Evolutionary conservation across 2,113 vertebrate genomes (phyloP), one percentile per base, ranked within the genome.

Genomic region (Butastur rufipennis): DNA sequence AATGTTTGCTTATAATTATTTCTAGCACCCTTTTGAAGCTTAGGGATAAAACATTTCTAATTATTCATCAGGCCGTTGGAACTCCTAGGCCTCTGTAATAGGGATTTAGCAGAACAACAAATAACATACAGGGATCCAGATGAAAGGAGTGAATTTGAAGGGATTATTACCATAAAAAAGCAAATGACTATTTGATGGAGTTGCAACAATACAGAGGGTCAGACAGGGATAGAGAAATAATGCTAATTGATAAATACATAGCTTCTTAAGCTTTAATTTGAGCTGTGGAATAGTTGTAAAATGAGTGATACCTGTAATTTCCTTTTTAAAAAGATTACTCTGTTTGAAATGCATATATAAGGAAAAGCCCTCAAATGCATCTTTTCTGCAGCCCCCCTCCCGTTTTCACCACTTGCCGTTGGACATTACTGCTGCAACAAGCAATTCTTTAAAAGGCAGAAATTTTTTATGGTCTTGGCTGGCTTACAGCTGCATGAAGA

Each of bases 1-100:
- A 97, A 98, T 98, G 97, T 98, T 98, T 98, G 97, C 97, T 98
- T 98, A 98, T 98, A 98, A 98, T 98, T 98, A 98, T 98, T 98
- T 98, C 98, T 98, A 98, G 97, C 97, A 98, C 97, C 96, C 98
- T 97, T 98, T 98, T 98, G 98, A 98, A 98, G 98, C 94, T 97
- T 70, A 90, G 85, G 97, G 97, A 98, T 98, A 98, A 98, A 98
- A 97, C 97, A 98, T 98, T 98, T 98, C 98, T 97, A 98, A 98
- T 98, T 98, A 98, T 98, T 98, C 98, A 98, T 97, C 98, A 95
- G 97, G 96, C 96, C 9, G 91, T 96, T 97, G 96, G 98, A 98
- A 98, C 97, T 96, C 95, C 94, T 94, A 97, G 98, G 94, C 95
- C 91, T 98, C 92, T 95, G 65, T 98, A 98, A 98, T 95, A 98